These are phyloP conservation scores for Ectropis grisescens DNA, from an alignment of 1,140 invertebrate genomes.

Conservation along the genomic window DNA sequence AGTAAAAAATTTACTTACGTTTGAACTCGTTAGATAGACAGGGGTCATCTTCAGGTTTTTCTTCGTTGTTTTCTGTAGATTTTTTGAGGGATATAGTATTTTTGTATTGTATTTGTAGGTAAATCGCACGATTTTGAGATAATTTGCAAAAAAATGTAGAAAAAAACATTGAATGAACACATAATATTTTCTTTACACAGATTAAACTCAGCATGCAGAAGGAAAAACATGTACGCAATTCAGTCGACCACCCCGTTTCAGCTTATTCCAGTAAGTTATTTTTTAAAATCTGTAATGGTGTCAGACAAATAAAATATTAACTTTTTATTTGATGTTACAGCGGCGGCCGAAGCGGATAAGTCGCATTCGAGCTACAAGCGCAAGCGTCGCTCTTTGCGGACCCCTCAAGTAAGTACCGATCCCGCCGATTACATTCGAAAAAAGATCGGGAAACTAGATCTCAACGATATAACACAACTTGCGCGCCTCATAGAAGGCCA, in stretches of 20 bases:
- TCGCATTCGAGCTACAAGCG: slow-evolving; percentile 43
- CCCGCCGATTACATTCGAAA: slow-evolving; percentile 45
- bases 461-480: slow-evolving; percentile 47
- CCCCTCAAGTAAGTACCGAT: slow-evolving; percentile 59
- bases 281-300: background rate
- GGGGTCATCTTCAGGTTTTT: too few species aligned
- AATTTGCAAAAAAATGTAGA: too few species aligned
- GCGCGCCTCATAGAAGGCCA: slow-evolving; percentile 45
- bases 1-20: too few species aligned
- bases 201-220: slow-evolving; percentile 46
- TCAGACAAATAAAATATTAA: background rate
- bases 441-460: slow-evolving; percentile 48
- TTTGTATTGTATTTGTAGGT: too few species aligned
- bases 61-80: too few species aligned
- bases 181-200: too few species aligned
- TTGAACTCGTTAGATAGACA: too few species aligned
- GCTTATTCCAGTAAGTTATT: slow-evolving; percentile 44
- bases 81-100: too few species aligned
- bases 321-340: slow-evolving; percentile 19
- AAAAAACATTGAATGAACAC: too few species aligned
- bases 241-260: slow-evolving; percentile 29
- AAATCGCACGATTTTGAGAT: too few species aligned
- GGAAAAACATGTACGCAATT: slow-evolving; percentile 37
- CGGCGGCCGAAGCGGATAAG: slow-evolving; percentile 44
- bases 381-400: slow-evolving; percentile 37